A percentile compares a stretch with the other conserved stretches of the same genome.
These are phyloP conservation scores for Chelmon rostratus DNA, from an alignment of 2,797 vertebrate genomes.

Conservation along the genomic window DNA sequence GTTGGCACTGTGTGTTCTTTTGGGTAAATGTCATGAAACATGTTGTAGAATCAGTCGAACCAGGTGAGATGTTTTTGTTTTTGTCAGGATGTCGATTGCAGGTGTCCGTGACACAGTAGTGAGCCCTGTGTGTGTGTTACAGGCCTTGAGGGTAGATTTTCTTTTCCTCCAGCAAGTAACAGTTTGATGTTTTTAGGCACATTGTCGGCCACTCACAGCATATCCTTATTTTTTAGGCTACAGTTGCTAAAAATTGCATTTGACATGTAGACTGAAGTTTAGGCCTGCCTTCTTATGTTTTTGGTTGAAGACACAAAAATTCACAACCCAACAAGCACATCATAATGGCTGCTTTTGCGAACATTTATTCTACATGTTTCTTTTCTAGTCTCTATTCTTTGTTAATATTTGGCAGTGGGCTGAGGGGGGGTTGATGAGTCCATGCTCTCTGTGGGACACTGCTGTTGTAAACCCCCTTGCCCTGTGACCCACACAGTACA, in stretches of 20 bases:
- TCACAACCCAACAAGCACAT: too few relatives aligned
- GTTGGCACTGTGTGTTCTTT: background rate
- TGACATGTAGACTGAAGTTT: background rate
- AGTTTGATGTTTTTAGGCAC: background rate
- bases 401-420: slow-evolving; percentile 25
- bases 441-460: slow-evolving; percentile 54
- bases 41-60: background rate
- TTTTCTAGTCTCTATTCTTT: slow-evolving; percentile 22
- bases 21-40: background rate
- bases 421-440: slow-evolving; percentile 37
- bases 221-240: background rate
- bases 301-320: too few relatives aligned
- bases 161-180: background rate
- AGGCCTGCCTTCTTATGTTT: background rate
- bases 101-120: background rate
- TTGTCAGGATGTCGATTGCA: background rate
- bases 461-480: slow-evolving; percentile 63
- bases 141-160: background rate
- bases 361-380: background rate
- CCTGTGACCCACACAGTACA: slow-evolving; percentile 68
- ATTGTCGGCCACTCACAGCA: too few relatives aligned
- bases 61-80: background rate
- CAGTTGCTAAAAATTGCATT: background rate
- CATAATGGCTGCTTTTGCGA: slow-evolving; percentile 33
- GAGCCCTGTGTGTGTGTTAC: background rate